Evolutionary conservation across 1,140 invertebrate species (phyloP).

Genomic region (Drosophila setifemur): DNA sequence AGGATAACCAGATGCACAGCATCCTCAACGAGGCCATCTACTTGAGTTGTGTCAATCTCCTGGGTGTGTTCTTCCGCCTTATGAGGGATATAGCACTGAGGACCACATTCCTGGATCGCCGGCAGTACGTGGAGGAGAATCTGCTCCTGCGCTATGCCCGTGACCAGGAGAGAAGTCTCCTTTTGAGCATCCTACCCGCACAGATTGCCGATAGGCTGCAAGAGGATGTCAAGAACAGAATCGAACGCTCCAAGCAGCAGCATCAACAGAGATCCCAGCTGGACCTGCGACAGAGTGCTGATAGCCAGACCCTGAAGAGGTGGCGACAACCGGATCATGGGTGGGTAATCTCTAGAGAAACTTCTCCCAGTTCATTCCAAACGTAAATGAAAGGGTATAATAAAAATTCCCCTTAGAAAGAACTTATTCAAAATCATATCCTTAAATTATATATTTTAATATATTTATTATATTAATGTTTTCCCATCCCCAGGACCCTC

Average conservation of each 20-base stretch:
- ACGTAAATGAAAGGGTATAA: too few relatives aligned
- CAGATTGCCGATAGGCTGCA: constrained; percentile 92
- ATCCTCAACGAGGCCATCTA: constrained; percentile 89
- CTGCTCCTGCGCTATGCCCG: constrained; percentile 91
- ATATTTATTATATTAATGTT: not conserved
- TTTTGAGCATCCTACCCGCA: constrained; percentile 93
- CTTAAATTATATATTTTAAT: too few relatives aligned
- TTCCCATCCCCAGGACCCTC: constrained; percentile 44
- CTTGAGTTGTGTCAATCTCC: constrained; percentile 89
- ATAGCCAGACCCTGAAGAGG: constrained; percentile 39
- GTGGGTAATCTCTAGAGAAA: constrained; percentile 24
- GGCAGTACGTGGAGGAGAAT: constrained; percentile 93
- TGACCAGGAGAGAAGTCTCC: constrained; percentile 93
- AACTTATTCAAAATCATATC: too few relatives aligned
- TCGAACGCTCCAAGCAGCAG: constrained; percentile 83
- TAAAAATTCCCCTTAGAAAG: not conserved
- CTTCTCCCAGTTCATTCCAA: too few relatives aligned
- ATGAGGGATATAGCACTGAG: constrained; percentile 94
- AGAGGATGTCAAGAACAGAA: constrained; percentile 88
- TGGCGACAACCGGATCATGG: constrained; percentile 75
- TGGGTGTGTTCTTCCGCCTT: constrained; percentile 93
- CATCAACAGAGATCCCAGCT: constrained; percentile 43
- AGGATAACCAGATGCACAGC: constrained; percentile 81
- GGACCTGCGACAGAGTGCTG: constrained; percentile 48
- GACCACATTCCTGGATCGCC: constrained; percentile 92